Percentiles rank a stretch among this genome's conserved stretches.
Evolutionary conservation across 2,888 invertebrate species (phyloP).

Genomic region (Ochlodes sylvanus): DNA sequence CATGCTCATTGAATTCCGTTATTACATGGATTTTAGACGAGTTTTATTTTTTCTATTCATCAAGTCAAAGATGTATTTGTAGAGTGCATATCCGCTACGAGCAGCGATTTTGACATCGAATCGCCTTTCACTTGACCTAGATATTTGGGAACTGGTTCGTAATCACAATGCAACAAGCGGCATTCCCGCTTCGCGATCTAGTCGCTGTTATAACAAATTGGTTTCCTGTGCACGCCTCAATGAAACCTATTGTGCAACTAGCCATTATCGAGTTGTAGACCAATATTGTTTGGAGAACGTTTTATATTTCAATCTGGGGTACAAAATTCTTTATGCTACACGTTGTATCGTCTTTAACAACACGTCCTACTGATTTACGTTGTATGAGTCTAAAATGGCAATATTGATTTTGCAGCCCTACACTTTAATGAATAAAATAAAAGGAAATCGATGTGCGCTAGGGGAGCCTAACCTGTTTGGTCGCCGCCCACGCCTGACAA

Average conservation of each 20-base stretch:
- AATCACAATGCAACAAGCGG: slow-evolving; percentile 69
- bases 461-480: slow-evolving; percentile 78
- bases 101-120: slow-evolving; percentile 68
- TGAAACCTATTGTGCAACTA: slow-evolving; percentile 38
- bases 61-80: slow-evolving; percentile 17
- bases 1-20: background rate
- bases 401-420: slow-evolving; percentile 63
- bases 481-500: slow-evolving; percentile 78
- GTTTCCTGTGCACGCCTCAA: slow-evolving; percentile 48
- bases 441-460: slow-evolving; percentile 65
- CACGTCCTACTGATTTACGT: background rate
- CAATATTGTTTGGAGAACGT: slow-evolving; percentile 20
- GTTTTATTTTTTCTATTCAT: slow-evolving; percentile 8
- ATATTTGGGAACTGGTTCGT: slow-evolving; percentile 82
- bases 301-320: slow-evolving; percentile 20
- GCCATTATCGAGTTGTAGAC: slow-evolving; percentile 22
- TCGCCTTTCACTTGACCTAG: slow-evolving; percentile 84
- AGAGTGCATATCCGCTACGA: slow-evolving; percentile 56
- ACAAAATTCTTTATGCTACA: background rate
- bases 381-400: slow-evolving; percentile 17
- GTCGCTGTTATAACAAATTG: slow-evolving; percentile 53
- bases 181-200: slow-evolving; percentile 51
- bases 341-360: background rate
- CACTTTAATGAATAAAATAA: slow-evolving; percentile 68
- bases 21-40: background rate